These are phyloP conservation scores for Drosophila pseudotakahashii DNA, from an alignment of 2,888 invertebrate genomes.

Conservation along the genomic window DNA sequence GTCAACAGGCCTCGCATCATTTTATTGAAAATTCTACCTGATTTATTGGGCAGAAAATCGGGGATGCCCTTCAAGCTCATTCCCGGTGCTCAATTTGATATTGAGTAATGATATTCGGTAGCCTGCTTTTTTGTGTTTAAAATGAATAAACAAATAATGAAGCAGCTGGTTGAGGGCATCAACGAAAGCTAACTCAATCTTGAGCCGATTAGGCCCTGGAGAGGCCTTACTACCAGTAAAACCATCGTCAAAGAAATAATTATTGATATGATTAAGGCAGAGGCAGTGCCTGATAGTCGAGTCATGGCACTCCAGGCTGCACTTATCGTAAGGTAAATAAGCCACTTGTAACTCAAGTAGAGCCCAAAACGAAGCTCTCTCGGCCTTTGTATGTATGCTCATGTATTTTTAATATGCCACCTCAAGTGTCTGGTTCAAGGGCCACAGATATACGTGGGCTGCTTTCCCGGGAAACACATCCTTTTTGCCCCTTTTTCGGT, in stretches of 20 bases:
- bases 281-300: constrained; percentile 20
- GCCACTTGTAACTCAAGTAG: constrained; percentile 78
- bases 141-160: background rate
- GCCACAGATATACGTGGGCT: constrained; percentile 16
- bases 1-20: constrained; percentile 57
- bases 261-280: constrained; percentile 74
- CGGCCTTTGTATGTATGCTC: constrained; percentile 40
- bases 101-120: constrained; percentile 53
- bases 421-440: constrained; percentile 72
- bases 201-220: constrained; percentile 69
- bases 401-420: constrained; percentile 79
- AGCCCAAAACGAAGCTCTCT: constrained; percentile 32
- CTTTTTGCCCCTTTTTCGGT: constrained; percentile 62
- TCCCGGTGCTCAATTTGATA: constrained; percentile 41
- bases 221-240: constrained; percentile 47
- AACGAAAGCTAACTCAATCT: constrained; percentile 7
- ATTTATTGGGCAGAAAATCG: constrained; percentile 62
- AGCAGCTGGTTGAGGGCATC: too few relatives aligned
- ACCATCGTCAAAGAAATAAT: constrained; percentile 67
- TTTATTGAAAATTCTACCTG: constrained; percentile 73
- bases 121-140: background rate
- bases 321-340: constrained; percentile 79
- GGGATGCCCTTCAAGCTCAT: constrained; percentile 43
- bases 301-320: constrained; percentile 76
- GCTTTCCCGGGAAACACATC: constrained; percentile 5